Base-by-base conservation (phyloP, 1,140 invertebrate species). In the Anoplophora glabripennis region DNA sequence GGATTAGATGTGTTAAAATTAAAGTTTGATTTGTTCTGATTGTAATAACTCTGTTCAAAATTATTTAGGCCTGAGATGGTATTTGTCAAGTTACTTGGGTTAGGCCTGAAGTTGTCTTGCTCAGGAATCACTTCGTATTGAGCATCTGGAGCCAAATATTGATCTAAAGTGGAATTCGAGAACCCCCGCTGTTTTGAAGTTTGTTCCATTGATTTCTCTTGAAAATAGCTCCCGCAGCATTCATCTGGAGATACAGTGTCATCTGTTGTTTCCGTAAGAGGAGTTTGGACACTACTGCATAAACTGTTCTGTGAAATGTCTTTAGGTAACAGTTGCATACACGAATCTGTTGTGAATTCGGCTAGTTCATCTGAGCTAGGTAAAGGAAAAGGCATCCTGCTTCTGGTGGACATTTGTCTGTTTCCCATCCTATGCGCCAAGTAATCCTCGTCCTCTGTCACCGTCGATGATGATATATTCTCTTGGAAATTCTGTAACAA, bases 121-220 rank as follows among this genome's bases (percentile, higher is more conserved):
- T 54, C 52, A n/a, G 52, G 52, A 21, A 54, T 54, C 10, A 49
- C 76, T 64, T 85, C 83, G 63, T 86, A 86, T 57, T 85, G 83
- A 4, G 83, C 82, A 65, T 85, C 83, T 0, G 83, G 83, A 3
- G 83, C 80, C 8, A 83, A 63, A 57, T 83, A 83, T 0, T 77
- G 73, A 11, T 76, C 74, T 28, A 54, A 35, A 18, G 44, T 45
- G 14, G 59, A 21, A 41, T 47, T 64, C 7, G 62, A 52, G 37
- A 69, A 70, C 0, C 55, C 47, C 35, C 65, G 35, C 21, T 66
- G 61, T 3, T 63, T 62, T 33, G 59, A 38, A 3, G 55, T 36
- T 21, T 52, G 55, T 7, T 63, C 59, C 28, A 37, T 36, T 8
- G 48, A 11, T 53, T 69, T 67, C 8, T 71, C 71, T 15, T 62